Conservation (phyloP, 37 sponge, comb jelly and placozoan species). For the Geodia barretti region DNA sequence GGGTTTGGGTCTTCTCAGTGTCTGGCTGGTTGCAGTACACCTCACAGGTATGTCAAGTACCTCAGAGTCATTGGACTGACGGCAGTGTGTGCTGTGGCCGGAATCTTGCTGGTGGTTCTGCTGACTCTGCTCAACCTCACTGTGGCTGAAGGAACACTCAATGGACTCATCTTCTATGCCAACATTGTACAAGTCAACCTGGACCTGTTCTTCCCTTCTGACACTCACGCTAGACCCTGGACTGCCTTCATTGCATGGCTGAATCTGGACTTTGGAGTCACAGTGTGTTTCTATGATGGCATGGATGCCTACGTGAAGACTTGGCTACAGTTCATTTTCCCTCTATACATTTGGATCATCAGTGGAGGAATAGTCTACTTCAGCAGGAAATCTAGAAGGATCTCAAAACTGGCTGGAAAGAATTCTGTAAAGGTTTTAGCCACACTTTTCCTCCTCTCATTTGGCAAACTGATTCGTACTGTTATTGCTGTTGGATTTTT, state of each 20-base stretch:
- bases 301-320: constrained; percentile 31
- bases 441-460: constrained; percentile 40
- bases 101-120: constrained; percentile 22
- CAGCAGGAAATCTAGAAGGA: constrained; percentile 1
- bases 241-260: constrained; percentile 31
- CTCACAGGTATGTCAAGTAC: not conserved
- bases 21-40: not conserved
- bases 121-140: constrained; percentile 18
- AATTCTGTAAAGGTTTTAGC: constrained; percentile 43
- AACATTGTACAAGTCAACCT: constrained; percentile 27
- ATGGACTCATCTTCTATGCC: constrained; percentile 37
- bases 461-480: constrained; percentile 28
- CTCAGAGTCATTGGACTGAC: not conserved
- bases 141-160: constrained; percentile 27
- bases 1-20: not conserved
- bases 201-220: constrained; percentile 4
- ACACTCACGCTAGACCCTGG: not conserved
- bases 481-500: constrained; percentile 4
- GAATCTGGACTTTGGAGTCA: constrained; percentile 45
- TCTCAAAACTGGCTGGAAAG: constrained; percentile 11
- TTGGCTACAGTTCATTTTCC: constrained; percentile 58
- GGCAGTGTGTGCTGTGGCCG: constrained; percentile 16
- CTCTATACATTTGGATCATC: constrained; percentile 34
- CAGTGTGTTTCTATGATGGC: constrained; percentile 43
- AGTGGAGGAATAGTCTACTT: constrained; percentile 12